Conservation (phyloP, 2,888 invertebrate species). For the Zygaena filipendulae region DNA sequence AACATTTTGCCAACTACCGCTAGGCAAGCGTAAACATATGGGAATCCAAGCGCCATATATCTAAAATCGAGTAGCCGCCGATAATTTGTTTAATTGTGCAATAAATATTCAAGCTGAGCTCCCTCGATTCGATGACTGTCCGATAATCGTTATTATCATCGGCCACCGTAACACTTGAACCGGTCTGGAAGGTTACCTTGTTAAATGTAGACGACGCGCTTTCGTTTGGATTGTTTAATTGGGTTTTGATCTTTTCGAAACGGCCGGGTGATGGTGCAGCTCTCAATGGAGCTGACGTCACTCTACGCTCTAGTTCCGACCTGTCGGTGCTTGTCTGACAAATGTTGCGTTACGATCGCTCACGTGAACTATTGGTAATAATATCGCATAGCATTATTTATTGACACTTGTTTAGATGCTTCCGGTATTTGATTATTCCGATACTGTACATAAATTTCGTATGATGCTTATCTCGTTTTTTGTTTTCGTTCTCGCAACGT, state of each 20-base stretch:
- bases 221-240: background rate
- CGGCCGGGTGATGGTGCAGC: conserved; percentile 12
- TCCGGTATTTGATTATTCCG: too few relatives aligned
- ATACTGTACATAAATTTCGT: too few relatives aligned
- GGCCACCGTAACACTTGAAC: background rate
- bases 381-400: conserved; percentile 33
- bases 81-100: conserved; percentile 18
- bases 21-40: conserved; percentile 32
- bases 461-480: too few relatives aligned
- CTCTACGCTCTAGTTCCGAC: conserved; percentile 47
- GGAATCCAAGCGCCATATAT: conserved; percentile 29
- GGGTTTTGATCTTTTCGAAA: background rate
- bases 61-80: conserved; percentile 16
- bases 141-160: conserved; percentile 1
- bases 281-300: conserved; percentile 44
- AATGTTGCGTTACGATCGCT: conserved; percentile 30
- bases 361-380: conserved; percentile 25
- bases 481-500: too few relatives aligned
- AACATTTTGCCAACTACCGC: conserved; percentile 37
- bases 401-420: conserved; percentile 29
- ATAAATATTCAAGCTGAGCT: conserved; percentile 15
- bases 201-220: too few relatives aligned
- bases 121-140: conserved; percentile 8
- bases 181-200: background rate
- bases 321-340: conserved; percentile 33